phyloP scores from a whole-genome alignment of 2,113 vertebrate genomes.

The Stomatorhinus ivindoensis region DNA sequence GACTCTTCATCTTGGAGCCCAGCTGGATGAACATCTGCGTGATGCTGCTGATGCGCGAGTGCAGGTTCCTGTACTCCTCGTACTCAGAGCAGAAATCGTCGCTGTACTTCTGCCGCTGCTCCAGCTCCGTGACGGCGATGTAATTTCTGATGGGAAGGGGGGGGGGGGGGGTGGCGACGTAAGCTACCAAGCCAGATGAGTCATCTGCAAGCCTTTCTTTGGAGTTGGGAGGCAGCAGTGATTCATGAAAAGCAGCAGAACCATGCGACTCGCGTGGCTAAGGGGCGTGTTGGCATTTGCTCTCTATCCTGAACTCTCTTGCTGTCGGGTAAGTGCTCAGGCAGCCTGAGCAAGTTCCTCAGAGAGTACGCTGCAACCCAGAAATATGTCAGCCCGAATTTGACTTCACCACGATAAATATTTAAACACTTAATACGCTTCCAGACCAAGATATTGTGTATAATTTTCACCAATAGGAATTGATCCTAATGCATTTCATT shows the following conservation, averaged over 20 bases:
- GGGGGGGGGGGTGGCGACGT: neutral
- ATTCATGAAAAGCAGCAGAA: neutral
- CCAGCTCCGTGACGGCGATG: constrained; percentile 47
- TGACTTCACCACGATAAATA: neutral
- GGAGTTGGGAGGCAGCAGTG: neutral
- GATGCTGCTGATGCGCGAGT: constrained; percentile 58
- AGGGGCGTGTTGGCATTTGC: neutral
- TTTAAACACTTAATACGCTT: neutral
- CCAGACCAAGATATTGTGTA: neutral
- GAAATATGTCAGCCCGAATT: neutral
- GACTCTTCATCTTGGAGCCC: constrained; percentile 69
- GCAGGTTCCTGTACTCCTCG: constrained; percentile 62
- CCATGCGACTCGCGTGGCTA: neutral
- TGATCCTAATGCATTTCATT: neutral
- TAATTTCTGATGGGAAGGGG: constrained; percentile 55
- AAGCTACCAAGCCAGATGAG: neutral
- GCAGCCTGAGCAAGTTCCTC: neutral
- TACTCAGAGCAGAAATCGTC: constrained; percentile 73
- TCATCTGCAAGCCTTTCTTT: neutral
- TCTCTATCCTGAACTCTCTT: neutral
- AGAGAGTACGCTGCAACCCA: neutral
- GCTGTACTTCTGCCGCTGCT: constrained; percentile 64
- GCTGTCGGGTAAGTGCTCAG: neutral
- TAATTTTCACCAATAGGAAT: neutral
- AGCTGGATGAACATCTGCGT: constrained; percentile 69